These are phyloP conservation scores for Auanema sp. DNA, from an alignment of 2,888 invertebrate species.

Conservation along the genomic window DNA sequence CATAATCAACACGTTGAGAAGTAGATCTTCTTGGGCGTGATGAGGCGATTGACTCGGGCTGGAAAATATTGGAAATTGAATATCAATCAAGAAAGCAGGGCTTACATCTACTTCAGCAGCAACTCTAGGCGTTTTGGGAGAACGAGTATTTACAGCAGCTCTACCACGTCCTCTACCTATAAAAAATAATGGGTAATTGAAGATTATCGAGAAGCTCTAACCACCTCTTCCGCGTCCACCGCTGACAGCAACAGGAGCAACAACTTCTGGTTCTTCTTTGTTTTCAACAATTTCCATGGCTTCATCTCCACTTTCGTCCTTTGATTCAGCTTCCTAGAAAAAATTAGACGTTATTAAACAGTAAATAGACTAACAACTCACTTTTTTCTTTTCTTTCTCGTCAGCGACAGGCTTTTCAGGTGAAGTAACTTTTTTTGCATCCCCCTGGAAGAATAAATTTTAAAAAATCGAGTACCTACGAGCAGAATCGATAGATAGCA, in stretches of 20 bases:
- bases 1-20: constrained; percentile 55
- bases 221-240: constrained; percentile 32
- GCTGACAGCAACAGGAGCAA: constrained; percentile 14
- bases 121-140: constrained; percentile 21
- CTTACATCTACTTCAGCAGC: constrained; percentile 7
- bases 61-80: constrained; percentile 1
- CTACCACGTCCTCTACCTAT: constrained; percentile 47
- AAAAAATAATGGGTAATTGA: neutral
- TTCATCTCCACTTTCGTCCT: constrained; percentile 17
- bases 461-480: too few species aligned
- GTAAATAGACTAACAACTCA: neutral
- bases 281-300: constrained; percentile 19
- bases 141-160: constrained; percentile 21
- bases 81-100: neutral
- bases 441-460: neutral
- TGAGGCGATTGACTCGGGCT: constrained; percentile 42
- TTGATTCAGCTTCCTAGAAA: constrained; percentile 11
- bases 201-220: constrained; percentile 22
- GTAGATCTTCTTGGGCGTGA: constrained; percentile 59
- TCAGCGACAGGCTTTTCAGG: constrained; percentile 12
- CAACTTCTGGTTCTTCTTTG: constrained; percentile 19
- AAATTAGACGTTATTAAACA: neutral
- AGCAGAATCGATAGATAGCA: neutral
- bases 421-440: constrained; percentile 11
- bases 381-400: constrained; percentile 4